Conservation (phyloP, 2,888 invertebrate species). For the Eulithis testata region DNA sequence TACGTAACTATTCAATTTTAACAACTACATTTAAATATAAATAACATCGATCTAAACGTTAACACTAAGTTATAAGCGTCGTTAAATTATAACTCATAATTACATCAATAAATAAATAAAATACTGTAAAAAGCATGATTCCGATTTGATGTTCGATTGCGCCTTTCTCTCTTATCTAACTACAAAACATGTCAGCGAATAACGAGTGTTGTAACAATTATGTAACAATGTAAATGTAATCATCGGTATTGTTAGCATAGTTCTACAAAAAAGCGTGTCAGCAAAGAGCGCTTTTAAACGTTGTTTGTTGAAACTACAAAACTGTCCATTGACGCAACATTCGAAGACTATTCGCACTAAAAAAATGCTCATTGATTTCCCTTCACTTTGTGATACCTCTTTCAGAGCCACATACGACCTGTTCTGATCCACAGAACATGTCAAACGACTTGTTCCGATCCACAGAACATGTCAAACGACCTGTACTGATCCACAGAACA, state of each 20-base stretch:
- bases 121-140: conserved; percentile 56
- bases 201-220: conserved; percentile 23
- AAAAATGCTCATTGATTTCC: conserved; percentile 25
- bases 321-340: conserved; percentile 28
- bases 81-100: conserved; percentile 51
- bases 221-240: conserved; percentile 3
- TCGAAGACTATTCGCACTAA: conserved; percentile 28
- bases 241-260: conserved; percentile 17
- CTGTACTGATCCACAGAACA: background rate
- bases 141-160: conserved; percentile 29
- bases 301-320: conserved; percentile 29
- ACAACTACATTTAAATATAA: conserved; percentile 50
- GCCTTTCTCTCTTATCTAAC: conserved; percentile 19
- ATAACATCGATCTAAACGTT: conserved; percentile 56
- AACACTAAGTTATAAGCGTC: conserved; percentile 54
- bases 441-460: no score
- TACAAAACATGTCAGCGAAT: conserved; percentile 33
- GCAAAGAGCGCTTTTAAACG: conserved; percentile 16
- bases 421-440: background rate
- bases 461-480: background rate
- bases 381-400: conserved; percentile 23
- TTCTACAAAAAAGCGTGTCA: conserved; percentile 7
- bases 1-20: conserved; percentile 44
- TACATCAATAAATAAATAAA: conserved; percentile 48
- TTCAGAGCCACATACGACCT: conserved; percentile 2